Evolutionary conservation across 2,113 vertebrate genomes (phyloP).

Genomic region (Trachemys scripta): DNA sequence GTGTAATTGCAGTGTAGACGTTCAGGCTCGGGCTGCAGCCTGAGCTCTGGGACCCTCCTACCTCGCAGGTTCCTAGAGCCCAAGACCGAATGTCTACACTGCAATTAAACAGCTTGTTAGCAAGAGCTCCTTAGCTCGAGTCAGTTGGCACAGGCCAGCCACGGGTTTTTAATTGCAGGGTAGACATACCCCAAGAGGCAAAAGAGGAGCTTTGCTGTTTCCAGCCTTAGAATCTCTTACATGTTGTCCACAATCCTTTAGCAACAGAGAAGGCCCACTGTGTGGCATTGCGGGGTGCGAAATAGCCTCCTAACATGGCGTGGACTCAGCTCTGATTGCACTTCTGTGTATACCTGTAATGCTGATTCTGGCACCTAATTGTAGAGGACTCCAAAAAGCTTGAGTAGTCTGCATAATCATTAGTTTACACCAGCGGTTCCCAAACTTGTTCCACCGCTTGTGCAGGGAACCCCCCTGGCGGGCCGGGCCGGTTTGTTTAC

Average conservation of each 20-base stretch:
- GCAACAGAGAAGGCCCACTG: rapidly evolving
- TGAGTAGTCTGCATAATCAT: neutral
- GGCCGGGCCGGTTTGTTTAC: too few species aligned
- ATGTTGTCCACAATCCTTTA: neutral
- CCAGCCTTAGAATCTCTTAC: neutral
- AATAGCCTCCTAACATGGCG: rapidly evolving
- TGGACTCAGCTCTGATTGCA: neutral
- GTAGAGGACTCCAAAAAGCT: neutral
- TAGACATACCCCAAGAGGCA: neutral
- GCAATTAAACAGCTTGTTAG: neutral
- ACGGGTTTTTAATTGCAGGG: neutral
- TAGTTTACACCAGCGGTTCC: neutral
- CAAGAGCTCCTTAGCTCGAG: neutral
- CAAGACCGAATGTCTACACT: neutral
- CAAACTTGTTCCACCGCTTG: too few species aligned
- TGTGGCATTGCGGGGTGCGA: neutral
- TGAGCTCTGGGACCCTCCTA: too few species aligned
- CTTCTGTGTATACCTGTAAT: rapidly evolving
- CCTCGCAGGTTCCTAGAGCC: neutral
- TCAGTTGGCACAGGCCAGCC: neutral
- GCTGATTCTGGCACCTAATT: rapidly evolving
- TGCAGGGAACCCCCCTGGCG: too few species aligned
- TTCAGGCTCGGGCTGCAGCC: too few species aligned
- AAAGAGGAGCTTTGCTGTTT: neutral
- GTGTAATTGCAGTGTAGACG: too few species aligned